Conservation (phyloP, 2,113 vertebrate species). For the Xenopus borealis region DNA sequence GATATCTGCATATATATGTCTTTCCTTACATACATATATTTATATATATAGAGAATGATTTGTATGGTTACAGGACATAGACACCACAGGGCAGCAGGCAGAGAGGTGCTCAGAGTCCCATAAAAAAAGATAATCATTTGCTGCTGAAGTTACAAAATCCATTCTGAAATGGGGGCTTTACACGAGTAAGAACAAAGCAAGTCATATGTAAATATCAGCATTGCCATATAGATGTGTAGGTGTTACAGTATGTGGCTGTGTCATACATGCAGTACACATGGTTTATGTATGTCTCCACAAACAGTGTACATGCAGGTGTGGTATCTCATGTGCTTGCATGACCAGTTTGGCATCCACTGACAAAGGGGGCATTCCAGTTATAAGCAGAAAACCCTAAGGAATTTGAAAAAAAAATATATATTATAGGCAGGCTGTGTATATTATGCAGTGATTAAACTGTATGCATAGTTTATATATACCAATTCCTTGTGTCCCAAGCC, state of each 20-base stretch:
- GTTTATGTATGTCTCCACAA: conserved; percentile 43
- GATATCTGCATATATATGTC: conserved; percentile 33
- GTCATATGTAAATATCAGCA: conserved; percentile 33
- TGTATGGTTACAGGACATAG: conserved; percentile 51
- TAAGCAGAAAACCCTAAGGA: conserved; percentile 73
- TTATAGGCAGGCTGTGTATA: neutral
- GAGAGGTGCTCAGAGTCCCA: conserved; percentile 53
- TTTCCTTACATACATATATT: conserved; percentile 29
- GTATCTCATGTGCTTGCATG: conserved; percentile 36
- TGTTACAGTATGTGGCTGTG: conserved; percentile 6
- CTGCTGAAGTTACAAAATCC: conserved; percentile 55
- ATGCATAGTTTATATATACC: too few relatives aligned
- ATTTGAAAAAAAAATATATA: conserved; percentile 26
- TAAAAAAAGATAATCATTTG: conserved; percentile 52
- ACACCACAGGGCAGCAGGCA: conserved; percentile 61
- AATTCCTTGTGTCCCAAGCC: too few relatives aligned
- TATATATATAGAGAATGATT: conserved; percentile 8
- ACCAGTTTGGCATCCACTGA: conserved; percentile 54
- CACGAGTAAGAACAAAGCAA: conserved; percentile 36
- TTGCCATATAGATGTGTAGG: conserved; percentile 18
- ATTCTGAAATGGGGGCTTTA: conserved; percentile 35
- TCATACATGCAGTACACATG: conserved; percentile 45
- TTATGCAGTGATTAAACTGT: too few relatives aligned
- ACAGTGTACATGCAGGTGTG: conserved; percentile 44
- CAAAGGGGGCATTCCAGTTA: conserved; percentile 59